A percentile compares a stretch with the other conserved stretches of the same genome.
phyloP scores from a whole-genome alignment of 1,140 invertebrate species.

The Elymnias hypermnestra region DNA sequence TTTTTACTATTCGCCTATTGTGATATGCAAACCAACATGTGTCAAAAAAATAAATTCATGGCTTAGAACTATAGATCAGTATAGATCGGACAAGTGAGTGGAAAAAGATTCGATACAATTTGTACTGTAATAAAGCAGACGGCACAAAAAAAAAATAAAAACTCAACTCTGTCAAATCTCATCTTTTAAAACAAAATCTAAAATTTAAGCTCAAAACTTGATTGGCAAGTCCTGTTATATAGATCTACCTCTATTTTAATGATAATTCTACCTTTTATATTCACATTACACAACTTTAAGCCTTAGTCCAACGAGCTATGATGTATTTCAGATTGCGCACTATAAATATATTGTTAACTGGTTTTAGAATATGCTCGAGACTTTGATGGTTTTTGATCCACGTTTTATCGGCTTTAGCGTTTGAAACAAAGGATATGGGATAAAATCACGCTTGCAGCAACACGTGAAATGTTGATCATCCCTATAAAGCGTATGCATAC shows the following conservation, averaged over 20 bases:
- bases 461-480: slow-evolving; percentile 21
- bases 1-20: too few species aligned
- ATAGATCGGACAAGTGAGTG: too few species aligned
- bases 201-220: background rate
- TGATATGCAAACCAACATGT: too few species aligned
- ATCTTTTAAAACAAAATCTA: too few species aligned
- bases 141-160: too few species aligned
- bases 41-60: too few species aligned
- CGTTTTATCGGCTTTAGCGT: slow-evolving; percentile 22
- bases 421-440: slow-evolving; percentile 20
- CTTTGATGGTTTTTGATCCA: slow-evolving; percentile 22
- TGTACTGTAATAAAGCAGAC: too few species aligned
- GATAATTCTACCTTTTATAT: background rate
- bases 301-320: background rate
- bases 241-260: slow-evolving; percentile 1
- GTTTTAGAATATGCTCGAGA: slow-evolving; percentile 6
- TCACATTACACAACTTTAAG: background rate
- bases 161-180: too few species aligned
- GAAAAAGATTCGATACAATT: too few species aligned
- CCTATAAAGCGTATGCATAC: too few species aligned
- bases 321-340: background rate
- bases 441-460: slow-evolving; percentile 22
- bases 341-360: background rate
- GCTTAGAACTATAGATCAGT: too few species aligned
- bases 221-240: slow-evolving; percentile 4